Base-by-base conservation (phyloP, 2,113 vertebrate genomes). In the Corynorhinus townsendii region DNA sequence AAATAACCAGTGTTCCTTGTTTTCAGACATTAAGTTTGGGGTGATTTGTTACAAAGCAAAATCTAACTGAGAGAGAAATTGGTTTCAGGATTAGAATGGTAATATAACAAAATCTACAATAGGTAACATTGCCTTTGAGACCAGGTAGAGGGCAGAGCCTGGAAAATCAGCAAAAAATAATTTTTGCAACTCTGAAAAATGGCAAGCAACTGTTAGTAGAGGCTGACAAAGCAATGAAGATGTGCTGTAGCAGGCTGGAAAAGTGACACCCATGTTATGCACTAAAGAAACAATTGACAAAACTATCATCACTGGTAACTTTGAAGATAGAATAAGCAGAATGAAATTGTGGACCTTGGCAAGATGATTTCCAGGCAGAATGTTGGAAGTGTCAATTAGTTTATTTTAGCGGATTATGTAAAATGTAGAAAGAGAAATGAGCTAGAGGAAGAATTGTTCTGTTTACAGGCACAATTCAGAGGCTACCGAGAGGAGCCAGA, bases 381-480 rank as follows among this genome's bases (percentile, higher is more conserved):
- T 52, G 35, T 12, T 45, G 14, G 33, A 90, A 95, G n/a, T 75
- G 15, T 35, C 64, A 17, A 4, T 71, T 35, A 88, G 30, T 43
- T 93, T 40, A 49, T 68, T 94, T 86, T 43, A 76, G 40, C 59
- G 76, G 24, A 94, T 79, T 59, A 76, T 72, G 33, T 69, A 87
- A 81, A 47, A 28, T 52, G 19, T 9, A 3, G 15, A 4, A 72
- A 59, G 47, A 72, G 20, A 24, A 15, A 17, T 3, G 15, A 56
- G 38, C 16, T 10, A 52, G 9, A 76, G 17, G 38, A 84, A 95
- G 40, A 62, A 47, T 3, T 26, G 26, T 40, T 54, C 5, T 0
- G 26, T 90, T 94, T 93, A 52, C 80, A 71, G 83, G 72, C 47
- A 69, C 69, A 93, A 93, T 93, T 89, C 66, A 94, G 80, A 88